Conservation (phyloP, 2,797 vertebrate genomes). For the Oreortyx pictus region DNA sequence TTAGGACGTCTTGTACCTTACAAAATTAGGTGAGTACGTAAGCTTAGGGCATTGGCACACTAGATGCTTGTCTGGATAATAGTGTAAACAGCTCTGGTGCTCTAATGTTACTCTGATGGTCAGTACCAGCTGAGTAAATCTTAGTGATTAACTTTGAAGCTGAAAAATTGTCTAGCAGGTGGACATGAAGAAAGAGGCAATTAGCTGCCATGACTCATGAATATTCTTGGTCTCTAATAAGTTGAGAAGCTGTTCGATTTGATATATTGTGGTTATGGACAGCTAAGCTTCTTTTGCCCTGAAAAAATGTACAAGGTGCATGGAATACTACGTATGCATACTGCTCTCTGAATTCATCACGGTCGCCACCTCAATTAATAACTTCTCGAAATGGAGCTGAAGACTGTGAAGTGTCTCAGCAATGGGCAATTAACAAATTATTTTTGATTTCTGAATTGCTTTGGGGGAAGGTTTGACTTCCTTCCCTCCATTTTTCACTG, state of each 20-base stretch:
- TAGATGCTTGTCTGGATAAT: background rate
- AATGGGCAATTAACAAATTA: background rate
- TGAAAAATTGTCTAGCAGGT: slow-evolving; percentile 1
- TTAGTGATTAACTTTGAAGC: background rate
- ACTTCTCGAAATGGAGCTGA: background rate
- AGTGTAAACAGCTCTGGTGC: background rate
- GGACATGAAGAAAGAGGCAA: background rate
- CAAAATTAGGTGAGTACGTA: background rate
- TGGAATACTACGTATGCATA: background rate
- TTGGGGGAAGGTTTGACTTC: background rate
- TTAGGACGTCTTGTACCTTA: background rate
- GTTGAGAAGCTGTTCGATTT: background rate
- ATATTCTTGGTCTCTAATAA: background rate
- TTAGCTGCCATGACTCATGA: background rate
- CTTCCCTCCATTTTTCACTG: background rate
- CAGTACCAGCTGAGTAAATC: background rate
- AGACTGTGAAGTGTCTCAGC: background rate
- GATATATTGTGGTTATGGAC: background rate
- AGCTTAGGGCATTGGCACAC: background rate
- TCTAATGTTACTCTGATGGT: background rate
- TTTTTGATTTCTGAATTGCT: background rate
- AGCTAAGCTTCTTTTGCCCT: background rate
- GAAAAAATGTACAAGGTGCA: background rate
- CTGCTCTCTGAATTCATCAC: background rate
- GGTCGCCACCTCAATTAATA: background rate